Evolutionary conservation across 2,888 invertebrate genomes (phyloP), one percentile per base, ranked within the genome.

Genomic region (Ptilodon capucinus): DNA sequence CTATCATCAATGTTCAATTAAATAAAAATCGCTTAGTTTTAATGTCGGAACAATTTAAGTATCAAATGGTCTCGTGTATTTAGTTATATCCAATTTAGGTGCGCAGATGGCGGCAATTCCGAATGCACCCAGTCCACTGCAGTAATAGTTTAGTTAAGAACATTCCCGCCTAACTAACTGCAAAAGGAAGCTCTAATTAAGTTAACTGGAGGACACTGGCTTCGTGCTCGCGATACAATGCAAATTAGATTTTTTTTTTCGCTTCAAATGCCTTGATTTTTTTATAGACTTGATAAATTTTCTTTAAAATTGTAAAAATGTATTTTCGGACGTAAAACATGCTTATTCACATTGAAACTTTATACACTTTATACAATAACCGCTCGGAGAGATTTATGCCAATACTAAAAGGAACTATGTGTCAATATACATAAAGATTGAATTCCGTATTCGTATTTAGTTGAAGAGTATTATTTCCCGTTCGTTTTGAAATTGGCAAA

Each of bases 91-190:
- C 21, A 19, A 34, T 54, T 51, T 51, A 51, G 32, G 50, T 60
- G 4, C 55, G 51, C 47, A 58, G 54, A 64, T 55, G 49, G 62
- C 56, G 57, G 59, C 57, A 44, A 54, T 65, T 71, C 60, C 46
- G 44, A 65, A 65, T 60, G 57, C 57, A 55, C 52, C 52, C 47
- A 6, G 11, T 18, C 30, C 4, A 18, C 18, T 40, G 38, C 17
- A 19, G 3, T 18, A 19, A 38, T 19, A 38, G 38, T 38, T 38
- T 38, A 18, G 19, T 38, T 38, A 38, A 38, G 38, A 19, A 38
- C 19, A 19, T 38, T 38, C 19, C 6, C 38, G 19, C 19, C 38
- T 38, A 38, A 38, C 38, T 38, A 38, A 38, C 38, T 38, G 38
- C 38, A 38, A 38, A 19, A 19, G 38, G 38, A 38, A 38, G 38